These are phyloP conservation scores for Fabriciana adippe DNA, from an alignment of 2,888 invertebrate species.

Conservation along the genomic window DNA sequence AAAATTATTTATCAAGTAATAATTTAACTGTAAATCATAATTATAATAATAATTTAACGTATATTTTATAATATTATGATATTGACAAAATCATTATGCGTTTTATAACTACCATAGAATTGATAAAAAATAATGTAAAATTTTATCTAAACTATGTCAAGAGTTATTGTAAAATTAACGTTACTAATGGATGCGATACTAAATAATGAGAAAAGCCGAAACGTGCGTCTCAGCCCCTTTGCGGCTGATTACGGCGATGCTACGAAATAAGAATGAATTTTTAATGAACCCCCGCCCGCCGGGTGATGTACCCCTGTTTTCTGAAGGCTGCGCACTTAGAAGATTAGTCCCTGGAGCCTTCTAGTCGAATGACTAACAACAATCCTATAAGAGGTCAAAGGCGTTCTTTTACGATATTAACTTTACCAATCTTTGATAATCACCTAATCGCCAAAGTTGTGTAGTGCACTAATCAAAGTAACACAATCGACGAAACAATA, in stretches of 20 bases:
- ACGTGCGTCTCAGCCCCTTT: constrained; percentile 55
- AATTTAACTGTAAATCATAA: too few species aligned
- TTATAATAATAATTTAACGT: too few species aligned
- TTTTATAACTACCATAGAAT: too few species aligned
- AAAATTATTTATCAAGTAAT: background rate
- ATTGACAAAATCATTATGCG: too few species aligned
- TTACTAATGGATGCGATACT: constrained; percentile 46
- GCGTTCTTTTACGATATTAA: constrained; percentile 42
- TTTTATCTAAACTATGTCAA: constrained; percentile 13
- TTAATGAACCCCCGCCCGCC: constrained; percentile 69
- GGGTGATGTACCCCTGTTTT: constrained; percentile 47
- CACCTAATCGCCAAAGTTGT: constrained; percentile 10
- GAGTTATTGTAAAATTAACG: constrained; percentile 33
- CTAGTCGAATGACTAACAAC: constrained; percentile 63
- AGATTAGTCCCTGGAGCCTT: constrained; percentile 78
- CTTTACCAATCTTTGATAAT: constrained; percentile 27
- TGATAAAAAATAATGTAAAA: too few species aligned
- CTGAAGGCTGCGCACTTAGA: constrained; percentile 76
- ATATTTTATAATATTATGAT: too few species aligned
- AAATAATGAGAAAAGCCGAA: constrained; percentile 63
- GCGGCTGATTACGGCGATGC: constrained; percentile 73
- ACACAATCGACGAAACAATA: background rate
- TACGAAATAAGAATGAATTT: constrained; percentile 81
- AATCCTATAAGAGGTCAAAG: constrained; percentile 48
- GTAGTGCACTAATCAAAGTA: background rate